phyloP scores from a whole-genome alignment of 1,140 invertebrate genomes.

The Drosophila bipectinata region DNA sequence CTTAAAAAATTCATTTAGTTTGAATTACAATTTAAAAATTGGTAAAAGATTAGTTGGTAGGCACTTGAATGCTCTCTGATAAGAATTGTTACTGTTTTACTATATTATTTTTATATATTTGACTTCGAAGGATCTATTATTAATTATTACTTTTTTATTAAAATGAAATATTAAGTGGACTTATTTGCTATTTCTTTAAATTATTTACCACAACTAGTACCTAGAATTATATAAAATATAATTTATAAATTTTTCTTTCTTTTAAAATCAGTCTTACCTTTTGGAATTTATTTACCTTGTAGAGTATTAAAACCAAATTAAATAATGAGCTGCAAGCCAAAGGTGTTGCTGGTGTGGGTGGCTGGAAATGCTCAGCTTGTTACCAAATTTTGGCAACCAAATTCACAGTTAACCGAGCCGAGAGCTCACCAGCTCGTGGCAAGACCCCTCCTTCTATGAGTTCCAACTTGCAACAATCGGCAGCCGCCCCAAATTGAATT shows the following conservation, averaged over 20 bases:
- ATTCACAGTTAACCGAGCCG: slow-evolving; percentile 9
- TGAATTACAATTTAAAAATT: slow-evolving; percentile 35
- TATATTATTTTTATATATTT: too few relatives aligned
- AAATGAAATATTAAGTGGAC: too few relatives aligned
- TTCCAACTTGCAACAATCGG: slow-evolving; percentile 61
- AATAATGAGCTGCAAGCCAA: slow-evolving; percentile 49
- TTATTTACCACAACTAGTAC: too few relatives aligned
- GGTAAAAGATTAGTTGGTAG: background rate
- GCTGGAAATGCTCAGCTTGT: slow-evolving; percentile 55
- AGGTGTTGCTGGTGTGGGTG: slow-evolving; percentile 32
- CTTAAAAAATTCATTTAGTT: slow-evolving; percentile 44
- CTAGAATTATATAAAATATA: too few relatives aligned
- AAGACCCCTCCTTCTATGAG: slow-evolving; percentile 27
- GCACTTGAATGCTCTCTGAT: slow-evolving; percentile 9
- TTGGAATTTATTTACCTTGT: background rate
- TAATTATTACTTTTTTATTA: too few relatives aligned
- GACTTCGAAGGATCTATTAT: too few relatives aligned
- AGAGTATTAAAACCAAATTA: slow-evolving; percentile 52
- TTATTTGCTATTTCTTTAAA: too few relatives aligned
- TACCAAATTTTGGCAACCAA: slow-evolving; percentile 41
- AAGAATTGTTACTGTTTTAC: too few relatives aligned
- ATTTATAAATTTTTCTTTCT: background rate
- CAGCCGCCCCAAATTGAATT: slow-evolving; percentile 67
- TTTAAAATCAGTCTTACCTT: background rate
- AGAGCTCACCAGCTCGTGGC: slow-evolving; percentile 6